Conservation (phyloP, 2,797 vertebrate species). For the Myoxocephalus aenaeus region DNA sequence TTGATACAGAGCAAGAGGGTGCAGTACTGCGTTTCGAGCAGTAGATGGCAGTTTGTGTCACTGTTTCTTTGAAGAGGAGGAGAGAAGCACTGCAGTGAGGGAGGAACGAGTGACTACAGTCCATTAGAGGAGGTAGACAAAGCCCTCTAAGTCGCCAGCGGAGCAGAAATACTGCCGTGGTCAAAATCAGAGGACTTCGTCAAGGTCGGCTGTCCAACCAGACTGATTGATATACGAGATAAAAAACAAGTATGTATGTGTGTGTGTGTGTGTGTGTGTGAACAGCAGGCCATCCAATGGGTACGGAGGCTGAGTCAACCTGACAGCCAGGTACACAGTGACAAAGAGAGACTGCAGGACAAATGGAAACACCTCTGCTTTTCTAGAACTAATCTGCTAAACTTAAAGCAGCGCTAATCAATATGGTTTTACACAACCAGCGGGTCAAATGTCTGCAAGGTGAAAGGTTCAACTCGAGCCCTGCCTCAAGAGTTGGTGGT, state of each 20-base stretch:
- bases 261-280: slow-evolving; percentile 5
- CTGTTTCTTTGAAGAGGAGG: slow-evolving; percentile 40
- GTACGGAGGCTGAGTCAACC: slow-evolving; percentile 10
- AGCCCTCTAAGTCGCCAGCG: slow-evolving; percentile 33
- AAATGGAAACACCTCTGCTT: neutral
- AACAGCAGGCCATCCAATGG: slow-evolving; percentile 30
- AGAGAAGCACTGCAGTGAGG: slow-evolving; percentile 62
- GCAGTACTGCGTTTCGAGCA: slow-evolving; percentile 41
- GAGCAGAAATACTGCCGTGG: slow-evolving; percentile 52
- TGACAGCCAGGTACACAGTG: slow-evolving; percentile 40
- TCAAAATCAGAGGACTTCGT: slow-evolving; percentile 58
- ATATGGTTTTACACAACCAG: neutral
- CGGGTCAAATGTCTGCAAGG: too few species aligned
- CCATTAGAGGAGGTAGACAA: slow-evolving; percentile 19
- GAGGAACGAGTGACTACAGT: slow-evolving; percentile 47
- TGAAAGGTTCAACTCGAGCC: too few species aligned
- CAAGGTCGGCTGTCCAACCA: slow-evolving; percentile 55
- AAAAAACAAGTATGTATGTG: slow-evolving; percentile 8
- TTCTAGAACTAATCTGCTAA: neutral
- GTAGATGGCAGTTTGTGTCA: slow-evolving; percentile 65
- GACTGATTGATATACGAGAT: slow-evolving; percentile 41
- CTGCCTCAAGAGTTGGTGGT: neutral
- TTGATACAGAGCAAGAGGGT: neutral
- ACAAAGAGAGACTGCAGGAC: slow-evolving; percentile 11
- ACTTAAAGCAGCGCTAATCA: neutral